Evolutionary conservation across 1,140 invertebrate genomes (phyloP).

Genomic region (Bombus terrestris): DNA sequence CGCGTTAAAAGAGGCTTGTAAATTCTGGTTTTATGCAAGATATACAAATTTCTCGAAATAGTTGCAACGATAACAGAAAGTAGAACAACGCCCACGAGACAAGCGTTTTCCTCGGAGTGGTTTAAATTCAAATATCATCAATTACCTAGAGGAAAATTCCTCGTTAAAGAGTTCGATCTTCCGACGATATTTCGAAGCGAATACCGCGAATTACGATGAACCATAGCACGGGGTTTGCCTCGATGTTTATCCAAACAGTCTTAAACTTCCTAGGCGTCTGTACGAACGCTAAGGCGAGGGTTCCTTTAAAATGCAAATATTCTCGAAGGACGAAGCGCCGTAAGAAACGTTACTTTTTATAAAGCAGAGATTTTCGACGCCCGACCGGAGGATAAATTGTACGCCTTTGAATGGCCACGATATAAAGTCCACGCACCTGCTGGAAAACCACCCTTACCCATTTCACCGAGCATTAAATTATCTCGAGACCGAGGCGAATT

Average conservation of each 20-base stretch:
- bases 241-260: too few species aligned
- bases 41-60: neutral
- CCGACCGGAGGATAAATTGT: slow-evolving; percentile 52
- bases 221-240: too few species aligned
- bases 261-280: slow-evolving; percentile 55
- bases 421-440: slow-evolving; percentile 42
- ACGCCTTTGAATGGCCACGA: neutral
- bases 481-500: slow-evolving; percentile 37
- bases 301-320: slow-evolving; percentile 80
- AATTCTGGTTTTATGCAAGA: neutral
- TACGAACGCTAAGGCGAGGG: slow-evolving; percentile 38
- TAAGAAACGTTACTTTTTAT: slow-evolving; percentile 73
- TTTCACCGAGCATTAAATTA: slow-evolving; percentile 20
- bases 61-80: neutral
- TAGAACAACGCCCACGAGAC: neutral
- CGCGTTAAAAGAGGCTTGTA: neutral
- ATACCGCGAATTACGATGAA: slow-evolving; percentile 60
- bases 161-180: neutral
- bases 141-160: neutral
- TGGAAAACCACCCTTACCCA: too few species aligned
- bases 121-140: neutral
- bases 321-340: slow-evolving; percentile 59
- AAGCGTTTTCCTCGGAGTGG: neutral
- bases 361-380: slow-evolving; percentile 61
- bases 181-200: slow-evolving; percentile 51